phyloP scores from a whole-genome alignment of 2,113 vertebrate genomes.

The Sinosuthora webbiana region DNA sequence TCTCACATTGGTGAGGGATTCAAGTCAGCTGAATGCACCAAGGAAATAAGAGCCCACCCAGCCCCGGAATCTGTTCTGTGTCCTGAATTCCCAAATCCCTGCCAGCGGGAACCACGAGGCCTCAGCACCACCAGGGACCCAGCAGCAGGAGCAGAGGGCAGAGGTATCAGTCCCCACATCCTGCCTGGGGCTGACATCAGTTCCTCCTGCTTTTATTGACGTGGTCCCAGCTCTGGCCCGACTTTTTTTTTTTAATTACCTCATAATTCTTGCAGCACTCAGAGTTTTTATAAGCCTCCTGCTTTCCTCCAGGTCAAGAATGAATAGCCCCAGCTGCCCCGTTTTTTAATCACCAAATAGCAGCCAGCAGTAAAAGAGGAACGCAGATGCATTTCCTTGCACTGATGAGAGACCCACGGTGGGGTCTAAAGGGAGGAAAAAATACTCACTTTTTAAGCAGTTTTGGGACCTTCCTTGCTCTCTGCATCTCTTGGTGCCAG shows the following conservation, averaged over 20 bases:
- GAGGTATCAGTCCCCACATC: neutral
- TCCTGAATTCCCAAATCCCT: neutral
- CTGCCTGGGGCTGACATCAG: neutral
- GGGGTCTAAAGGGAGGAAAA: neutral
- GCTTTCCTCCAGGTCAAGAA: slow-evolving; percentile 12
- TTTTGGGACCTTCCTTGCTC: neutral
- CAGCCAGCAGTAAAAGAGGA: neutral
- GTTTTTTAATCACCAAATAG: neutral
- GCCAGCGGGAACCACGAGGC: neutral
- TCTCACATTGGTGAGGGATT: neutral
- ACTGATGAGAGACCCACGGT: neutral
- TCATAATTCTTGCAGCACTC: slow-evolving; percentile 47
- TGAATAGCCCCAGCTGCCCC: neutral
- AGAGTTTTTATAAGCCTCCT: slow-evolving; percentile 39
- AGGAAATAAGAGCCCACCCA: neutral
- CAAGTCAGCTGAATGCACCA: neutral
- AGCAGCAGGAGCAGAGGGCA: neutral
- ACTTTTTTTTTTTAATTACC: slow-evolving; percentile 44
- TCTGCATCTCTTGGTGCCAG: neutral
- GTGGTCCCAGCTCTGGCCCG: neutral
- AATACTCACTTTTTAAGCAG: neutral
- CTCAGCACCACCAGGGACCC: neutral
- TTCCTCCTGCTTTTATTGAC: slow-evolving; percentile 12
- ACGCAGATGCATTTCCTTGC: neutral
- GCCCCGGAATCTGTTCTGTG: neutral